Evolutionary conservation across 2,888 invertebrate species (phyloP).

Genomic region (Stenolophus ochropezus): DNA sequence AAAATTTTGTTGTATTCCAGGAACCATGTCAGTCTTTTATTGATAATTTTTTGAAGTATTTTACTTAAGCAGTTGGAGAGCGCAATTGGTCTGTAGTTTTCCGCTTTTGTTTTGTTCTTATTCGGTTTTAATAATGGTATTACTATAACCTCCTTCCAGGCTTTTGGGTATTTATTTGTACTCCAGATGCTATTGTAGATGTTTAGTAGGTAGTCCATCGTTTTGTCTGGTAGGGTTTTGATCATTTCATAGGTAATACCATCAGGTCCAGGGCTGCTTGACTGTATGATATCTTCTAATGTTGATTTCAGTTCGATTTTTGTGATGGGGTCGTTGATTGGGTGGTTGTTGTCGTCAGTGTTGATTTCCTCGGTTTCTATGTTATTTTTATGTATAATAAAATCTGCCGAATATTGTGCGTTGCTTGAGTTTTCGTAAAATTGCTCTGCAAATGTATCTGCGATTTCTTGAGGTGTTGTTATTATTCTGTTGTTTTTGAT

Average conservation of each 20-base stretch:
- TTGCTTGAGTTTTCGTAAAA: neutral
- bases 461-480: neutral
- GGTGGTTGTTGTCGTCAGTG: constrained; percentile 23
- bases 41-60: constrained; percentile 48
- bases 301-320: constrained; percentile 51
- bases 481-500: constrained; percentile 1
- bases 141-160: constrained; percentile 55
- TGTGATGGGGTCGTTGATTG: constrained; percentile 49
- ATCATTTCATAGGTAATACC: constrained; percentile 52
- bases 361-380: constrained; percentile 5
- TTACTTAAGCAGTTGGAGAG: constrained; percentile 47
- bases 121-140: constrained; percentile 57
- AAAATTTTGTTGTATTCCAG: neutral
- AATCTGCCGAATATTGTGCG: neutral
- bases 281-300: constrained; percentile 17
- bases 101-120: constrained; percentile 53
- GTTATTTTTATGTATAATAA: constrained; percentile 10
- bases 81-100: constrained; percentile 60
- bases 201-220: constrained; percentile 36
- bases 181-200: constrained; percentile 52
- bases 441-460: neutral
- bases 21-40: constrained; percentile 29
- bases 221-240: constrained; percentile 43
- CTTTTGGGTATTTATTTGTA: constrained; percentile 47
- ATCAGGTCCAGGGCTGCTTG: constrained; percentile 55